Evolutionary conservation across 92 coral and sea anemone genomes (phyloP), one percentile per base, ranked within the genome.

Genomic region (Hydrozoanthus gracilis): DNA sequence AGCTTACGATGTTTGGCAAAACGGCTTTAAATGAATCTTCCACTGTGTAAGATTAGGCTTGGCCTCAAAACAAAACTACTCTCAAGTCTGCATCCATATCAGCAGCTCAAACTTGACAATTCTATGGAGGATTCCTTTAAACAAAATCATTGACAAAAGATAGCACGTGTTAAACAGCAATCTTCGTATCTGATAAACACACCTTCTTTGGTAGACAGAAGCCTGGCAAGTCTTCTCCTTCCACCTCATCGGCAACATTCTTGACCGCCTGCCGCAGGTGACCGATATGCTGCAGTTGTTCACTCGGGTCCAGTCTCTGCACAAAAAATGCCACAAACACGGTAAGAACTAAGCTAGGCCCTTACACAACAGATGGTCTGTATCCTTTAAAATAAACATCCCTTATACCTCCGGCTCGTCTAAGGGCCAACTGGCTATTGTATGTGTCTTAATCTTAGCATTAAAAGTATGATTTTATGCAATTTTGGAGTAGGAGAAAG

Each of bases 141-240:
- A 27, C n/a, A 27, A 27, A 27, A 27, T 27, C 39, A 0, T 27
- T 27, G 39, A 27, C 39, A 27, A 27, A 27, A 27, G 39, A 5
- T 46, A 16, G 68, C 44, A 77, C 14, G 45, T 9, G 13, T 8
- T 44, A 17, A 0, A 66, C 4, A 7, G 12, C 4, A 52, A 6
- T 39, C 3, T 15, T 62, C 13, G 68, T 20, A 14, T 14, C 17
- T 62, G 18, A 35, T 27, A 16, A 18, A 70, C 88, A 2, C 74
- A 96, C 99, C 99, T 96, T 96, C 91, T 92, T 93, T 13, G 97
- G 98, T 17, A 95, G 94, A 74, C 99, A 96, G 86, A 95, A 96
- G 52, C 99, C 99, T 48, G 98, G 99, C 68, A 96, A 74, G 11
- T 95, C 99, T 8, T 79, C 98, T 35, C 83, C 92, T 27, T 87